phyloP scores from a whole-genome alignment of 2,888 invertebrate genomes.

The Tupiocoris notatus region DNA sequence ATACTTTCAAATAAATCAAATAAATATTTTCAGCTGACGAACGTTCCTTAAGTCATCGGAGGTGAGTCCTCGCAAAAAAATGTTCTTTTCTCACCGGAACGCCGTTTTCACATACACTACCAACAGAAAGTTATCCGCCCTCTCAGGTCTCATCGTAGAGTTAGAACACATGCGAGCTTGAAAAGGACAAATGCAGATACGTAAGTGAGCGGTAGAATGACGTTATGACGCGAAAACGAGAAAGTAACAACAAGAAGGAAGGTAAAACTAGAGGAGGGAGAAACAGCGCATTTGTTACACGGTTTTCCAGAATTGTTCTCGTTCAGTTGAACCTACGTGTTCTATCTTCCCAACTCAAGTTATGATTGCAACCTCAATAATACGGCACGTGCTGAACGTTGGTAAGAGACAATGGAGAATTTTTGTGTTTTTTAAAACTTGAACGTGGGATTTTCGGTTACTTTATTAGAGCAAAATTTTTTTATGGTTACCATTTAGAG shows the following conservation, averaged over 20 bases:
- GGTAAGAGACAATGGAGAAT: too few relatives aligned
- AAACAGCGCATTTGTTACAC: slow-evolving; percentile 18
- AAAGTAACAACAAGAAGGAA: not conserved
- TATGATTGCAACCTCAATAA: not conserved
- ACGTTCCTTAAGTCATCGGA: not conserved
- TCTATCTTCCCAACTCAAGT: not conserved
- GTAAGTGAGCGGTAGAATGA: not conserved
- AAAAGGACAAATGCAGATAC: slow-evolving; percentile 5
- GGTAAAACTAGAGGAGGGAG: not conserved
- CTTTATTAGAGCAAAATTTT: too few relatives aligned
- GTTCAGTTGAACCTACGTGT: not conserved
- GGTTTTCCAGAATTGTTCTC: slow-evolving; percentile 17
- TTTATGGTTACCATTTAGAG: too few relatives aligned
- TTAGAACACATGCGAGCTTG: too few relatives aligned
- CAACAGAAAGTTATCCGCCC: not conserved
- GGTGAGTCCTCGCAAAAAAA: not conserved
- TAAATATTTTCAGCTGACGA: not conserved
- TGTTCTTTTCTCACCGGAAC: not conserved
- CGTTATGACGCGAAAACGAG: slow-evolving; percentile 4
- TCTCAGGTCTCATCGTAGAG: too few relatives aligned
- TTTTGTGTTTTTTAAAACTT: too few relatives aligned
- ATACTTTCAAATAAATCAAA: too few relatives aligned
- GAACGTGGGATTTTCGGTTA: too few relatives aligned
- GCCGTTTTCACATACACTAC: slow-evolving; percentile 18
- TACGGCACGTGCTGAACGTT: too few relatives aligned